Conservation (phyloP, 2,888 invertebrate genomes). For the Heliconius erato region DNA sequence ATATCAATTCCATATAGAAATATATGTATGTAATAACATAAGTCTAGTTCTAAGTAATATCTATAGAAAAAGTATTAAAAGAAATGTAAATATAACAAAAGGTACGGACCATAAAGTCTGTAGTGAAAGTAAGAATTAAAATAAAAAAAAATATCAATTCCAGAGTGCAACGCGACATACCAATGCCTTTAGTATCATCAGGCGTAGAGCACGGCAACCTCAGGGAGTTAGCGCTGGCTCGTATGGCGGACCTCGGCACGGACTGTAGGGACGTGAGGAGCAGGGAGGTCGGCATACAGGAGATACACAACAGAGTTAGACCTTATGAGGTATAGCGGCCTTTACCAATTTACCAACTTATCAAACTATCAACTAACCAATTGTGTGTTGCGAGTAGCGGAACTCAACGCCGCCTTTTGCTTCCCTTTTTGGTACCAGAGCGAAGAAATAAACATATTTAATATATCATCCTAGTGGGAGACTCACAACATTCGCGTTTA, state of each 20-base stretch:
- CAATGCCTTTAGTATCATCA: slow-evolving; percentile 99
- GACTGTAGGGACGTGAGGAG: slow-evolving; percentile 98
- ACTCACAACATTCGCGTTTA: no score
- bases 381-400: background rate
- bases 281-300: slow-evolving; percentile 99
- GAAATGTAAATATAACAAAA: no score
- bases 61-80: no score
- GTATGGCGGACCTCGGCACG: slow-evolving; percentile 98
- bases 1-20: no score
- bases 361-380: background rate
- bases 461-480: no score
- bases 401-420: no score
- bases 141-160: slow-evolving; percentile 42
- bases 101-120: no score
- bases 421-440: no score
- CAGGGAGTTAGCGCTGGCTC: slow-evolving; percentile 96
- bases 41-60: no score
- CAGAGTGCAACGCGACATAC: slow-evolving; percentile 98
- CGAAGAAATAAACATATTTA: no score
- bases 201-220: slow-evolving; percentile 99
- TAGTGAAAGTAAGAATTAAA: no score
- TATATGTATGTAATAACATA: no score
- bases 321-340: slow-evolving; percentile 88
- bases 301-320: slow-evolving; percentile 98
- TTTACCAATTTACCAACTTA: background rate